Evolutionary conservation across 1,140 invertebrate genomes (phyloP), one percentile per base, ranked within the genome.

Genomic region (Arctopsyche grandis): DNA sequence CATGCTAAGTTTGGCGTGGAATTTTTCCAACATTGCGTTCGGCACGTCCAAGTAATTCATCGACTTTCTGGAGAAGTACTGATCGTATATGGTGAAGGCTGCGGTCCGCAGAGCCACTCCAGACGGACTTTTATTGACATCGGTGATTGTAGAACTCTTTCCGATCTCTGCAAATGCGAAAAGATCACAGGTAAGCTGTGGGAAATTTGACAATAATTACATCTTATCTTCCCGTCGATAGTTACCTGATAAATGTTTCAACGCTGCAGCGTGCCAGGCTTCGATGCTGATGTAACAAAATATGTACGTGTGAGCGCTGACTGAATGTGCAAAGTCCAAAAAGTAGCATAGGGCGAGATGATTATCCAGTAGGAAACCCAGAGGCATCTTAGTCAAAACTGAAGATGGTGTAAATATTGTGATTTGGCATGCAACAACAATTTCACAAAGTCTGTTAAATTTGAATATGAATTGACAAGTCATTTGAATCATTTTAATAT

Each of bases 251-350:
- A 82, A 29, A 79, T 80, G 58, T 75, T 80, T 82, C 14, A 79
- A 71, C 12, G 75, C 77, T 3, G 52, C 69, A 19, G 63, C 77
- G 48, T 58, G 63, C 79, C 81, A 82, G 0, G 79, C 92, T 88
- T 96, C 94, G 82, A 95, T 93, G 86, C 95, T 95, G 66, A 96
- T 86, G 84, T 95, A 96, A 85, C 95, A 95, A 84, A 93, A 95
- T 78, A 96, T 88, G 86, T 95, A 96, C 81, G 91, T 88, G 84
- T 95, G 93, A 16, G 92, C 91, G 75, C 91, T 92, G 79, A 94
- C 90, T 79, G 88, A 90, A 12, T 91, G 92, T 88, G 96, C 93
- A 83, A 93, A 96, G 86, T 96, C 94, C 84, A 95, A 93, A 83
- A 96, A 96, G 84, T 94, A 94, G 44, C 93, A 92, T 0, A 96